These are phyloP conservation scores for Sesia apiformis DNA, from an alignment of 2,888 invertebrate species.

Conservation along the genomic window DNA sequence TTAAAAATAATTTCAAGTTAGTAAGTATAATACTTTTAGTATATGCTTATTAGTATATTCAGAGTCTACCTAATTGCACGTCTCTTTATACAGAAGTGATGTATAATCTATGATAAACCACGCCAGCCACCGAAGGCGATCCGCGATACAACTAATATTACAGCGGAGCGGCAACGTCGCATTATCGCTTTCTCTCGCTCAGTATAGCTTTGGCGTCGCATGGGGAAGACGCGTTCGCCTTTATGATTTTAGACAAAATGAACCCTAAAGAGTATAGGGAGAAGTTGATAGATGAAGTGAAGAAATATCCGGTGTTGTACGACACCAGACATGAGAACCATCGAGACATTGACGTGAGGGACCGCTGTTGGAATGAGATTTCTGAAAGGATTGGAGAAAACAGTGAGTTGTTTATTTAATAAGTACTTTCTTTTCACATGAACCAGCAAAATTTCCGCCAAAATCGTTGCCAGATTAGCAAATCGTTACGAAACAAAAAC, in stretches of 20 bases:
- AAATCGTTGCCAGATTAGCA: too few relatives aligned
- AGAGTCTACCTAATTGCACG: not conserved
- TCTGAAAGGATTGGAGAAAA: conserved; percentile 51
- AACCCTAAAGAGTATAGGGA: conserved; percentile 42
- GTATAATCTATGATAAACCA: conserved; percentile 27
- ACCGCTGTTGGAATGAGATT: conserved; percentile 63
- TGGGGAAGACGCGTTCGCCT: conserved; percentile 29
- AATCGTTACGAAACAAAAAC: too few relatives aligned
- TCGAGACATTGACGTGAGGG: conserved; percentile 54
- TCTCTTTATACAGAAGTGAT: not conserved
- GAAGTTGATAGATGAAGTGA: conserved; percentile 57
- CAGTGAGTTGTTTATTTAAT: conserved; percentile 28
- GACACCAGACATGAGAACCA: conserved; percentile 61
- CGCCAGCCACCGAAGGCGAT: conserved; percentile 40
- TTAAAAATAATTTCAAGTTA: too few relatives aligned
- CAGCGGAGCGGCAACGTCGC: conserved; percentile 47
- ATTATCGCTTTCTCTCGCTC: conserved; percentile 43
- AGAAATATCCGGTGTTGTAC: conserved; percentile 57
- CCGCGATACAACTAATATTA: conserved; percentile 17
- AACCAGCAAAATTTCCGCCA: too few relatives aligned
- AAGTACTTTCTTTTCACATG: too few relatives aligned
- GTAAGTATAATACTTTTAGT: not conserved
- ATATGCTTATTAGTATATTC: not conserved
- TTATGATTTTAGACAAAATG: conserved; percentile 15
- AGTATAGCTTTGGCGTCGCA: conserved; percentile 50